Percentiles rank a stretch among this genome's conserved stretches.
phyloP scores from a whole-genome alignment of 2,888 invertebrate genomes.

The Sminthurides aquaticus region DNA sequence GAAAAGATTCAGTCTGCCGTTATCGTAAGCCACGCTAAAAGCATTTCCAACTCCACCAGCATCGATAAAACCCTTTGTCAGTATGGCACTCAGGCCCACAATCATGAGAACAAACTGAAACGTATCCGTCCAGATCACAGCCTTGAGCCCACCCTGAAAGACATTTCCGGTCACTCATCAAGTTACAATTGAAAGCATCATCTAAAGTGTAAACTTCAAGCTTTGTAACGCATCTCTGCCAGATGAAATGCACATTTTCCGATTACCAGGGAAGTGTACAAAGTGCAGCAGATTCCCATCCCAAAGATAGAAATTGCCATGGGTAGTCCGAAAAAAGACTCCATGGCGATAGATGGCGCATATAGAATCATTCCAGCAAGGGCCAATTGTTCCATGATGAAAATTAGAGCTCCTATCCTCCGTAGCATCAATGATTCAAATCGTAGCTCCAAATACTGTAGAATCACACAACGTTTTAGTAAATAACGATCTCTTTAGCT shows the following conservation, averaged over 20 bases:
- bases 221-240: no score
- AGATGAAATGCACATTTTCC: neutral
- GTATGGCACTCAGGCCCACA: conserved; percentile 32
- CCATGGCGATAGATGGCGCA: conserved; percentile 37
- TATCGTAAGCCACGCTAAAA: conserved; percentile 28
- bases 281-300: conserved; percentile 25
- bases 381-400: conserved; percentile 32
- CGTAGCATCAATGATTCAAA: conserved; percentile 32
- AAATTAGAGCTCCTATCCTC: conserved; percentile 32
- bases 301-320: conserved; percentile 29
- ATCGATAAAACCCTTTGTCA: conserved; percentile 30
- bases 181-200: no score
- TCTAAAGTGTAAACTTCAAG: neutral
- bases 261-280: conserved; percentile 29
- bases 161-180: no score
- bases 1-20: conserved; percentile 24
- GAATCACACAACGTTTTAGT: conserved; percentile 10
- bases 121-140: conserved; percentile 26
- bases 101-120: conserved; percentile 42
- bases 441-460: conserved; percentile 37
- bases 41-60: conserved; percentile 34
- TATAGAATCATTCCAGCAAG: conserved; percentile 36
- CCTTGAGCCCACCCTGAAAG: conserved; percentile 34
- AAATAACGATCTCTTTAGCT: neutral
- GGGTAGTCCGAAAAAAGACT: conserved; percentile 34